These are phyloP conservation scores for Morelia viridis DNA, from an alignment of 2,797 vertebrate genomes.

Conservation along the genomic window DNA sequence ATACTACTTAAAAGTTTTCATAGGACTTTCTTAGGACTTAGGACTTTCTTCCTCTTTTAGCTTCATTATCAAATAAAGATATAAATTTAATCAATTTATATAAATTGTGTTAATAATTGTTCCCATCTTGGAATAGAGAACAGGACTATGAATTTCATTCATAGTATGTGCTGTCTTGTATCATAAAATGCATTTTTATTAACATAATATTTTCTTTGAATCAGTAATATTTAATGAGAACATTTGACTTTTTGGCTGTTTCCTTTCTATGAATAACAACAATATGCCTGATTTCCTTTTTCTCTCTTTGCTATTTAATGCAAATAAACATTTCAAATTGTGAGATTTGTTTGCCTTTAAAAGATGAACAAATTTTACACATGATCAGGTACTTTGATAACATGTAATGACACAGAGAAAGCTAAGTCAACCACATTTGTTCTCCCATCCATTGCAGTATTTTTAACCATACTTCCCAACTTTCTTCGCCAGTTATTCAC, in stretches of 20 bases:
- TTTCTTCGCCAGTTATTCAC: neutral
- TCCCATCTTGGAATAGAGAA: neutral
- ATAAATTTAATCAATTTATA: neutral
- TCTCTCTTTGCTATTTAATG: constrained; percentile 1
- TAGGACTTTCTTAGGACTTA: neutral
- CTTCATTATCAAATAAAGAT: neutral
- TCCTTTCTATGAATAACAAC: constrained; percentile 41
- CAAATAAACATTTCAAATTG: too few relatives aligned
- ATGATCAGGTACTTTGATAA: neutral
- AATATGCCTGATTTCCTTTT: constrained; percentile 50
- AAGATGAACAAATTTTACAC: constrained; percentile 41
- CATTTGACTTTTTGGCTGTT: constrained; percentile 53
- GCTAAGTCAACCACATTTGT: constrained; percentile 32
- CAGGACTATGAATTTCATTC: neutral
- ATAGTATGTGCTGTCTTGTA: neutral
- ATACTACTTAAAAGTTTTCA: neutral
- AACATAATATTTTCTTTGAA: constrained; percentile 36
- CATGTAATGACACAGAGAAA: neutral
- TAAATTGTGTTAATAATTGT: neutral
- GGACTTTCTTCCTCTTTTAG: neutral
- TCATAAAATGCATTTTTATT: constrained; percentile 14
- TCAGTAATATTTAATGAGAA: constrained; percentile 50
- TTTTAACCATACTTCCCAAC: neutral
- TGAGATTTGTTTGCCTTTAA: constrained; percentile 21
- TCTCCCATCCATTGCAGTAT: constrained; percentile 47